Conservation (phyloP, 1,140 invertebrate genomes). For the Drosophila rhopaloa region DNA sequence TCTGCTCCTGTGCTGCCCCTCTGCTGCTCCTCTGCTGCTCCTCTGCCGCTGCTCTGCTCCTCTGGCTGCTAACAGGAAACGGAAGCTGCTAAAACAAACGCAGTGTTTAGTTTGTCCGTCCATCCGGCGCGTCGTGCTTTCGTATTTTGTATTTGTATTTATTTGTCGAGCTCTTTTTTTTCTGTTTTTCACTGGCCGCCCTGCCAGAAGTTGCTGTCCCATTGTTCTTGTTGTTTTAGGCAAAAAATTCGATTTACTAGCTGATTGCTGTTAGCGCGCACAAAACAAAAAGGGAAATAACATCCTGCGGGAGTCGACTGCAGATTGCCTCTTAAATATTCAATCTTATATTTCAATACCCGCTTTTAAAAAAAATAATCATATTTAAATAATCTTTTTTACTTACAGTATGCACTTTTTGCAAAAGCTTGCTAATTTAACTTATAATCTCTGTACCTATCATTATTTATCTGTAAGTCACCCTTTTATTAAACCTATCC, state of each 20-base stretch:
- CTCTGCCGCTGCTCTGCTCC: slow-evolving; percentile 11
- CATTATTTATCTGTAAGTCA: too few relatives aligned
- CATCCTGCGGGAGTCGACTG: slow-evolving; percentile 2
- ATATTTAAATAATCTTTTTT: too few relatives aligned
- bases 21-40: neutral
- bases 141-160: slow-evolving; percentile 67
- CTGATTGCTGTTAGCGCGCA: slow-evolving; percentile 75
- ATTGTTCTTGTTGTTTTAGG: slow-evolving; percentile 73
- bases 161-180: slow-evolving; percentile 38
- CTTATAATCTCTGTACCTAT: too few relatives aligned
- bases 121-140: slow-evolving; percentile 43
- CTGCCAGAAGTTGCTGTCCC: slow-evolving; percentile 38
- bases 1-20: slow-evolving; percentile 12
- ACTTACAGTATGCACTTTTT: too few relatives aligned
- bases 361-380: too few relatives aligned
- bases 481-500: neutral
- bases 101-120: slow-evolving; percentile 70
- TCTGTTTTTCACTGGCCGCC: slow-evolving; percentile 17
- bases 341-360: too few relatives aligned
- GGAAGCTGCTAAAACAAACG: slow-evolving; percentile 83
- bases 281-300: slow-evolving; percentile 35
- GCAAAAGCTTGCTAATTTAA: too few relatives aligned
- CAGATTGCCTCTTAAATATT: neutral
- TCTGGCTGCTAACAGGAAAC: slow-evolving; percentile 66
- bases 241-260: slow-evolving; percentile 81